Evolutionary conservation across 2,113 vertebrate genomes (phyloP), one percentile per base, ranked within the genome.

Genomic region (Benitochromis conjunctus): DNA sequence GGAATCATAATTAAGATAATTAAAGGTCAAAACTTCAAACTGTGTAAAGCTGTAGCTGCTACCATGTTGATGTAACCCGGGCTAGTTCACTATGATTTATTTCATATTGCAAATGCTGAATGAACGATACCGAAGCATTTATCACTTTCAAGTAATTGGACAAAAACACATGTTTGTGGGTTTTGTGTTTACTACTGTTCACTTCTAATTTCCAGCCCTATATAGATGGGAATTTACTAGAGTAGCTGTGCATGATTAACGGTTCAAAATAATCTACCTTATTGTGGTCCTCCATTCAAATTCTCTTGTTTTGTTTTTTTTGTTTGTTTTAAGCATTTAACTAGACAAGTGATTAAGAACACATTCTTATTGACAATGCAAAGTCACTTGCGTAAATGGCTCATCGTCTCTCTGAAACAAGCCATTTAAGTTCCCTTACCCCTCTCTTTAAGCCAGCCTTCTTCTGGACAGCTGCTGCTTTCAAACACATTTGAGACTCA

Each of bases 21-120:
- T 84, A 83, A 94, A 92, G 87, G 91, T 93, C 91, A 89, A 51
- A 76, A 51, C 46, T 76, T 76, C 71, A 53, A 76, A 31, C 26
- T 53, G 26, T 31, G 55, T 69, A 77, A 77, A 21, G 31, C 69
- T 1, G 2, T 8, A 62, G 41, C 56, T 55, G 58, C 48, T 57
- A 48, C 34, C 11, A 2, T 11, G 66, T 21, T 51, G 38, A 56
- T 66, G 5, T 43, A 53, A 24, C 24, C 29, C 4, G 2, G 13
- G 36, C 34, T 79, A 62, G 6, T 57, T 57, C 55, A 26, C 11
- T 9, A 0, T 76, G 71, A 31, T 46, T 53, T 18, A 34, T 53
- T 76, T 76, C 46, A 53, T 31, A 53, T 34, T 53, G 26, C 46
- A 76, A 76, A 76, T 53, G 46, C 46, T 51, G 26, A 6, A 76